Conservation (phyloP, 2,113 vertebrate species). For the Dasyornis broadbenti region DNA sequence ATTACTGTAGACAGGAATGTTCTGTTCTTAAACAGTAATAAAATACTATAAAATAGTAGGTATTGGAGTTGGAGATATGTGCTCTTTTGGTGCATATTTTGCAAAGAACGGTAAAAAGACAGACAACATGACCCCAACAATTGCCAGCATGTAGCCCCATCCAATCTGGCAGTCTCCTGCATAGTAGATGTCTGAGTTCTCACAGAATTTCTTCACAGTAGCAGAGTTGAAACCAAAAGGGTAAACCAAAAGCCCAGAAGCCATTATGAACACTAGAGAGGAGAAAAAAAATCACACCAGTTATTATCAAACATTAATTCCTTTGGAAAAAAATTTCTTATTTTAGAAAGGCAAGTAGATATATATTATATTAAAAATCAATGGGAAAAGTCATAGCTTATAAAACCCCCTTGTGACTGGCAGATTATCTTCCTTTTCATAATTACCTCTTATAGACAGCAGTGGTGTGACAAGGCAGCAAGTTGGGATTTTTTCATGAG, state of each 20-base stretch:
- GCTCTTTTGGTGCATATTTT: conserved; percentile 94
- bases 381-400: neutral
- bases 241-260: conserved; percentile 87
- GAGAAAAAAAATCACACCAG: neutral
- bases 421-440: neutral
- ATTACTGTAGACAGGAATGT: conserved; percentile 34
- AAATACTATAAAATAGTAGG: conserved; percentile 90
- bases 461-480: neutral
- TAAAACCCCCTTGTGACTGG: neutral
- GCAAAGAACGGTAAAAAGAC: conserved; percentile 93
- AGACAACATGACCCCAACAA: conserved; percentile 91
- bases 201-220: conserved; percentile 86
- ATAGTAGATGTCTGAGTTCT: conserved; percentile 87
- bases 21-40: conserved; percentile 19
- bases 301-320: neutral
- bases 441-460: neutral
- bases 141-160: conserved; percentile 93
- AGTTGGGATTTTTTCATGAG: neutral
- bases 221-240: conserved; percentile 88
- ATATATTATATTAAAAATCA: neutral
- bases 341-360: neutral
- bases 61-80: conserved; percentile 86
- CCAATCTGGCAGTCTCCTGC: conserved; percentile 91
- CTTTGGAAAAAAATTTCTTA: neutral
- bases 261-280: conserved; percentile 90